Conservation (phyloP, 2,888 invertebrate species). For the Bugula neritina region DNA sequence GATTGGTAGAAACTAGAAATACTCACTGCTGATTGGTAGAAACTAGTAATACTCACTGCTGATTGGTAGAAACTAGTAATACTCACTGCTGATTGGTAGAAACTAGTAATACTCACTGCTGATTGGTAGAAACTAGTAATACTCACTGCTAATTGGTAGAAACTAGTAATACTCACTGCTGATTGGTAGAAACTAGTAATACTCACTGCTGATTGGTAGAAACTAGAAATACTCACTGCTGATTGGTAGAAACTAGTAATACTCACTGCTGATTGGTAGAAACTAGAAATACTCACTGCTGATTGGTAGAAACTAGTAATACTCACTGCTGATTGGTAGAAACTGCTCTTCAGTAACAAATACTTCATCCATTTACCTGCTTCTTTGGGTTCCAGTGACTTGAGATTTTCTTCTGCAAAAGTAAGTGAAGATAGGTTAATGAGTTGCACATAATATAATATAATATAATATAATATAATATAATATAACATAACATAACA, state of each 20-base stretch:
- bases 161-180: conserved; percentile 49
- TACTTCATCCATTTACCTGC: conserved; percentile 62
- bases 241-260: conserved; percentile 28
- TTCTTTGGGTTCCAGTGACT: conserved; percentile 55
- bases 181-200: conserved; percentile 28
- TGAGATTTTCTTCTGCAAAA: conserved; percentile 56
- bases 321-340: conserved; percentile 62
- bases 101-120: conserved; percentile 49
- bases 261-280: conserved; percentile 50
- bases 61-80: conserved; percentile 28
- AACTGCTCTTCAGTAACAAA: conserved; percentile 59
- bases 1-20: conserved; percentile 28
- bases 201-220: conserved; percentile 50
- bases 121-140: conserved; percentile 28
- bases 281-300: conserved; percentile 49
- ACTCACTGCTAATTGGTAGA: conserved; percentile 50
- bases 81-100: conserved; percentile 50
- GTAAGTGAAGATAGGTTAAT: too few relatives aligned
- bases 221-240: conserved; percentile 49
- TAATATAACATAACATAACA: too few relatives aligned
- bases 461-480: too few relatives aligned
- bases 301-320: too few relatives aligned
- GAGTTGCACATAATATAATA: too few relatives aligned
- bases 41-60: conserved; percentile 49
- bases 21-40: conserved; percentile 50